These are phyloP conservation scores for Phalacrocorax pelagicus DNA, from an alignment of 2,113 vertebrate genomes.

Conservation along the genomic window DNA sequence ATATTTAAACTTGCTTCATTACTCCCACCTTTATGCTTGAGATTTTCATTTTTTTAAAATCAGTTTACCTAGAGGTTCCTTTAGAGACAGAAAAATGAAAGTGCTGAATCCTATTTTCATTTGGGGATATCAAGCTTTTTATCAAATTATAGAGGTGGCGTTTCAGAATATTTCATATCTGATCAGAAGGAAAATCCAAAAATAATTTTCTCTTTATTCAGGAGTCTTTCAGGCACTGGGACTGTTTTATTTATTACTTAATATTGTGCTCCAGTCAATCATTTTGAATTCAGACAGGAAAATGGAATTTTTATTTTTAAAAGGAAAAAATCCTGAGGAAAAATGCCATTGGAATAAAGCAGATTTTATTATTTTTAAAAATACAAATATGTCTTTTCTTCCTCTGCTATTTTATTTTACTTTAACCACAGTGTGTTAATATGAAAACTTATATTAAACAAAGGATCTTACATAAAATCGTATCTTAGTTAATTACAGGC, in stretches of 20 bases:
- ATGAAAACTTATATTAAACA: conserved; percentile 9
- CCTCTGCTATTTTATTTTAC: not conserved
- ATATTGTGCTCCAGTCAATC: conserved; percentile 79
- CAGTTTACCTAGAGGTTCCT: conserved; percentile 78
- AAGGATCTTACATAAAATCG: not conserved
- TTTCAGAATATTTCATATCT: conserved; percentile 93
- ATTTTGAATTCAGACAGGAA: conserved; percentile 79
- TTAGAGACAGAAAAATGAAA: conserved; percentile 87
- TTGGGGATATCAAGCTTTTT: conserved; percentile 90
- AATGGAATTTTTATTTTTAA: conserved; percentile 75
- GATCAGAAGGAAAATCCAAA: conserved; percentile 85
- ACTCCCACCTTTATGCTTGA: conserved; percentile 79
- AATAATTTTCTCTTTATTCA: conserved; percentile 84
- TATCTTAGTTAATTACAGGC: conserved; percentile 36
- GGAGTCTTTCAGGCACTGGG: conserved; percentile 75
- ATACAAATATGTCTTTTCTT: conserved; percentile 38
- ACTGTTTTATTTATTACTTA: conserved; percentile 81
- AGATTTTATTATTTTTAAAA: conserved; percentile 63
- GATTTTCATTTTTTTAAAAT: conserved; percentile 84
- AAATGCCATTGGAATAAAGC: conserved; percentile 53
- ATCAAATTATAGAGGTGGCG: conserved; percentile 89
- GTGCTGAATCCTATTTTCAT: conserved; percentile 90
- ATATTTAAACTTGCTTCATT: conserved; percentile 88
- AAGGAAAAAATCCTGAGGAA: conserved; percentile 65
- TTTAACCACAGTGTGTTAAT: conserved; percentile 39